Percentiles rank a stretch among this genome's conserved stretches.
phyloP scores from a whole-genome alignment of 2,797 vertebrate genomes.

The Philypnodon macrostomus region DNA sequence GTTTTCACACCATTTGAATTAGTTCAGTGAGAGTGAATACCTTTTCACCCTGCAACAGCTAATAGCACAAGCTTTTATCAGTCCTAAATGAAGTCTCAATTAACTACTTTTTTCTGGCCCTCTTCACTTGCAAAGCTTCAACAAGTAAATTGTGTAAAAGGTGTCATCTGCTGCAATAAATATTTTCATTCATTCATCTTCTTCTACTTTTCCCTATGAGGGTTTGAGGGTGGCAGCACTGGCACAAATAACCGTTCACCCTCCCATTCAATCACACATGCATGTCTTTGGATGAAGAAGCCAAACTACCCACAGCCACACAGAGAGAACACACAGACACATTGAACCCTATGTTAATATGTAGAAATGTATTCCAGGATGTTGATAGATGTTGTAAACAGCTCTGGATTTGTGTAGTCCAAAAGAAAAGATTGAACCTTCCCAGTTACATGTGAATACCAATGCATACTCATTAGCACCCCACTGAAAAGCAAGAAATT shows the following conservation, averaged over 20 bases:
- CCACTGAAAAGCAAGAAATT: slow-evolving; percentile 55
- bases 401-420: slow-evolving; percentile 29
- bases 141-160: slow-evolving; percentile 19
- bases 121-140: slow-evolving; percentile 11
- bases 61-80: slow-evolving; percentile 31
- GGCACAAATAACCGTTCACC: too few species aligned
- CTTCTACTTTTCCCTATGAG: too few species aligned
- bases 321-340: too few species aligned
- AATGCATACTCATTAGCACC: slow-evolving; percentile 63
- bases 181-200: too few species aligned
- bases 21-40: slow-evolving; percentile 18
- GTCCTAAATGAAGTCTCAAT: slow-evolving; percentile 19
- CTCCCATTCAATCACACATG: too few species aligned
- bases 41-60: slow-evolving; percentile 12
- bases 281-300: too few species aligned
- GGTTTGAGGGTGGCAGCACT: too few species aligned
- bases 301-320: too few species aligned
- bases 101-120: slow-evolving; percentile 27
- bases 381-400: slow-evolving; percentile 45
- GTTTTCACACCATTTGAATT: slow-evolving; percentile 53
- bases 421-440: slow-evolving; percentile 48
- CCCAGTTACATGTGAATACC: slow-evolving; percentile 61
- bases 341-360: too few species aligned
- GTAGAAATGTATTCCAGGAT: slow-evolving; percentile 32
- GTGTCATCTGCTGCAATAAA: too few species aligned